These are phyloP conservation scores for Platyrinchus mystaceus DNA, from an alignment of 2,797 vertebrate species.

Conservation along the genomic window DNA sequence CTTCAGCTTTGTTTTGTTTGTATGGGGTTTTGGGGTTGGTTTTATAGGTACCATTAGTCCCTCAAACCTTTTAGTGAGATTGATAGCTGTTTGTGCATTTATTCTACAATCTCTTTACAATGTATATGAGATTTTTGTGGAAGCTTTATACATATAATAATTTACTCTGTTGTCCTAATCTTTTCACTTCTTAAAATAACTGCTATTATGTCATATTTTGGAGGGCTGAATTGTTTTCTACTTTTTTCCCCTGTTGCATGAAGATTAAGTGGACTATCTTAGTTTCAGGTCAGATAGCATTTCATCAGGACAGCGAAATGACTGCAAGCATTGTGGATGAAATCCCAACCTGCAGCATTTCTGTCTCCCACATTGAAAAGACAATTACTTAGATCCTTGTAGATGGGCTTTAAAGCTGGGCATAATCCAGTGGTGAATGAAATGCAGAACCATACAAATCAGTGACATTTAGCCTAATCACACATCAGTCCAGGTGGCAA, in stretches of 20 bases:
- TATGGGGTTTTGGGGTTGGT: neutral
- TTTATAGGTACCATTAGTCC: neutral
- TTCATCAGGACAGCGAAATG: neutral
- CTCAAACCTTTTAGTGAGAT: neutral
- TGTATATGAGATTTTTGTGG: neutral
- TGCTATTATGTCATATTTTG: neutral
- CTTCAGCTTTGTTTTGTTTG: neutral
- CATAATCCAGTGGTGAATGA: constrained; percentile 20
- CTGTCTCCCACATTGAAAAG: constrained; percentile 10
- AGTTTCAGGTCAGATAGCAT: neutral
- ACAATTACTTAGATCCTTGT: neutral
- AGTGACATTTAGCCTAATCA: constrained; percentile 51
- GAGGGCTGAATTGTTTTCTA: neutral
- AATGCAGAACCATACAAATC: constrained; percentile 18
- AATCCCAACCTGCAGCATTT: neutral
- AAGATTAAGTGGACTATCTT: neutral
- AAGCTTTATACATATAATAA: neutral
- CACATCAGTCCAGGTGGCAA: constrained; percentile 14
- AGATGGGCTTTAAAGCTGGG: constrained; percentile 20
- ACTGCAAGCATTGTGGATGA: neutral
- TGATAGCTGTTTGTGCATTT: neutral
- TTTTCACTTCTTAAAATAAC: neutral
- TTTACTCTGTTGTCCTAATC: neutral
- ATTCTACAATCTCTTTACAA: neutral
- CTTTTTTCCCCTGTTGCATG: neutral